Base-by-base conservation (phyloP, 2,888 invertebrate genomes). In the Rhorus exstirpatorius region DNA sequence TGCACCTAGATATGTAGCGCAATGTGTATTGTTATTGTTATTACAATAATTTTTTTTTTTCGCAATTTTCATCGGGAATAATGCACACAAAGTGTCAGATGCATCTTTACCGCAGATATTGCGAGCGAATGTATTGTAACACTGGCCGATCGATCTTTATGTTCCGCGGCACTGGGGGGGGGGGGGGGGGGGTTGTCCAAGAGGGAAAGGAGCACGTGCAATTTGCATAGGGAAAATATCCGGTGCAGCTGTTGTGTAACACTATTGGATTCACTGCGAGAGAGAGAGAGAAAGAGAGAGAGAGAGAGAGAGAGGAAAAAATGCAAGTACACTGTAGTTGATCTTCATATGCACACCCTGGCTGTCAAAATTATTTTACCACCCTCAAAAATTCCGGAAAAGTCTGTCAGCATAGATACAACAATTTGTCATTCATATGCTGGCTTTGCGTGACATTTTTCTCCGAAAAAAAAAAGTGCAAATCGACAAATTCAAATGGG, bases 211-310 rank as follows among this genome's bases (percentile, higher is more conserved):
- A 78, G 67, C 61, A 72, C 55, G 70, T 84, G 82, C 84, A 85
- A 85, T 87, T 87, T 85, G 84, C 84, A 83, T 84, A 81, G 83
- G 83, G 74, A 85, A 86, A 85, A 83, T 61, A 70, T n/a, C 49
- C 68, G 55, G 65, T 79, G 49, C 83, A 78, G 60, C 70, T 63
- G 72, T 76, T 63, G 70, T 65, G 51, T 55, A 63, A 55, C 46
- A 17, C 31, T 72, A 8, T 53, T 58, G 53, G 38, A 68, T 19
- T n/a, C 14, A 21, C 35, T 35, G 3, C 14, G 44, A 41, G 7
- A 24, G 24, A 6, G n/a, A 44, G 14, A 31, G 24, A 55, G 49
- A 58, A 46, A 17, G 14, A 67, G 51, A 71, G 12, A 17, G 26
- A 17, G 17, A 19, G 19, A 49, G n/a, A 46, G 17, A 46, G n/a